These are phyloP conservation scores for Hofmannophila pseudospretella DNA, from an alignment of 2,888 invertebrate species.

Conservation along the genomic window DNA sequence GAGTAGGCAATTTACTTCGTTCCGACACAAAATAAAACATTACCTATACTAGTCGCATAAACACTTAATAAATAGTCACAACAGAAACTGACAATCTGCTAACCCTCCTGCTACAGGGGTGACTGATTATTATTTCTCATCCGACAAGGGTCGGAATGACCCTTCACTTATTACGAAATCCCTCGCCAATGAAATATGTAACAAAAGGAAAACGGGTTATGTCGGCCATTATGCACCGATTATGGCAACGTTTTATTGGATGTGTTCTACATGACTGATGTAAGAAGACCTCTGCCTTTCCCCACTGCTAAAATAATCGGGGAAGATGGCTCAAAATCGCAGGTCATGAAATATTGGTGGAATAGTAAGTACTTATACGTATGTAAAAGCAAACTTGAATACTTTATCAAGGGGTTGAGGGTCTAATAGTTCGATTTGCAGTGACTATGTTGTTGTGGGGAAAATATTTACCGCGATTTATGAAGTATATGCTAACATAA, in stretches of 20 bases:
- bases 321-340: no score
- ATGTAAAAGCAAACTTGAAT: conserved; percentile 42
- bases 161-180: conserved; percentile 49
- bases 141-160: conserved; percentile 37
- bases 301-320: no score
- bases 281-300: no score
- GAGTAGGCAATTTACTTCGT: no score
- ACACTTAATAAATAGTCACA: conserved; percentile 5
- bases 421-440: conserved; percentile 32
- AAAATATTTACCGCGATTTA: conserved; percentile 39
- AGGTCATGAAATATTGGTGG: no score
- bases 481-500: no score
- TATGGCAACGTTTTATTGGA: conserved; percentile 50
- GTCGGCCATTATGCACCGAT: conserved; percentile 44
- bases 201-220: conserved; percentile 59
- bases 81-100: conserved; percentile 16
- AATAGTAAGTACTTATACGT: conserved; percentile 17
- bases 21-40: no score
- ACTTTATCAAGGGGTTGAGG: conserved; percentile 38
- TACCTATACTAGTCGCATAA: no score
- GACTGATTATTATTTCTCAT: conserved; percentile 44
- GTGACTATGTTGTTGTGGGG: conserved; percentile 39
- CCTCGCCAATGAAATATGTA: conserved; percentile 63
- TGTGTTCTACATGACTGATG: conserved; percentile 12
- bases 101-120: conserved; percentile 27